A percentile compares a stretch with the other conserved stretches of the same genome.
Conservation (phyloP, 2,888 invertebrate genomes). For the Tridacna crocea region DNA sequence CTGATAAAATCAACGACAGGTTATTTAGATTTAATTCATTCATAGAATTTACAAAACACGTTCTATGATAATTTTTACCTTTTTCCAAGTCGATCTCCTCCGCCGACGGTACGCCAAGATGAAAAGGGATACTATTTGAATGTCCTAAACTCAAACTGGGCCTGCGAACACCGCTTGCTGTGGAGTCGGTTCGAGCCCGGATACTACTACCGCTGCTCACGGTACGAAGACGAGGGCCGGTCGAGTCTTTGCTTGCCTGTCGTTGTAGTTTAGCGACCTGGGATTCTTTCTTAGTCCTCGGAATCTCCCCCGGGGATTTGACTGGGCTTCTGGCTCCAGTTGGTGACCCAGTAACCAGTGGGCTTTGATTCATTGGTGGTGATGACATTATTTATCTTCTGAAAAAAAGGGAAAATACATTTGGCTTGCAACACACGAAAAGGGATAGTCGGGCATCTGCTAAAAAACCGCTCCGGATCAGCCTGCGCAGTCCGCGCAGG, state of each 20-base stretch:
- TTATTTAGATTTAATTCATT: no score
- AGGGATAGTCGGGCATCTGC: no score
- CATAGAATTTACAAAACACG: no score
- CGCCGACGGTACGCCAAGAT: conserved; percentile 49
- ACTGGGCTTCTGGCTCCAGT: background rate
- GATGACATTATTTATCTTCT: conserved; percentile 5
- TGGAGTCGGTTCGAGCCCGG: conserved; percentile 32
- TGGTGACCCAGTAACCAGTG: background rate
- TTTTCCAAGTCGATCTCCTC: conserved; percentile 55
- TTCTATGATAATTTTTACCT: conserved; percentile 41
- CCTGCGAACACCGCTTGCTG: conserved; percentile 41
- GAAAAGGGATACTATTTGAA: conserved; percentile 58
- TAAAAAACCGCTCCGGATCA: no score
- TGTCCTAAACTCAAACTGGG: conserved; percentile 71
- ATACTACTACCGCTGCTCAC: conserved; percentile 18
- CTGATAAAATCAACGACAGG: no score
- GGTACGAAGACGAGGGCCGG: background rate
- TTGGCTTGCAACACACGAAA: no score
- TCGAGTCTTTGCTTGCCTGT: conserved; percentile 37
- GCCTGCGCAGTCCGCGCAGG: no score
- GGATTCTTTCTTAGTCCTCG: conserved; percentile 2
- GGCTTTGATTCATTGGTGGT: conserved; percentile 4
- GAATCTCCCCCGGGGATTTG: conserved; percentile 9
- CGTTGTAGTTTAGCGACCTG: conserved; percentile 19
- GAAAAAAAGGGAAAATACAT: background rate